Evolutionary conservation across 2,888 invertebrate genomes (phyloP), one percentile per base, ranked within the genome.

Genomic region (Dysmachus trigonus): DNA sequence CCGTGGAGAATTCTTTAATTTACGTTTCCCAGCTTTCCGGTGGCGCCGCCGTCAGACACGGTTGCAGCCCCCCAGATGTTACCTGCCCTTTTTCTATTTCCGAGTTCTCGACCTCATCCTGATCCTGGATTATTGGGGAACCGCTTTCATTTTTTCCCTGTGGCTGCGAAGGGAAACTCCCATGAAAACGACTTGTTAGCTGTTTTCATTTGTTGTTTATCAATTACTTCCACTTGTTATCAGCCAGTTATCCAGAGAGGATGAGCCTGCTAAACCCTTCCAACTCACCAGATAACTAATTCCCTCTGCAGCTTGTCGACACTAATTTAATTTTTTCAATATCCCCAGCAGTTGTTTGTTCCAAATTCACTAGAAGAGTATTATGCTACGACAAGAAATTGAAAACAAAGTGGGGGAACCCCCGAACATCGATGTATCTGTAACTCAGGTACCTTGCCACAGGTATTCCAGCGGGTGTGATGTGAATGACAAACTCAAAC

Each of bases 121-220:
- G 53, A 10, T 27, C 7, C 18, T 18, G 0, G 27, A 62, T 22
- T 27, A 62, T 62, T 1, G 27, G 22, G 22, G 53, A 2, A 13
- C 4, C 41, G 15, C 10, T 4, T 8, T 71, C 2, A 22, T n/a
- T n/a, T n/a, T n/a, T n/a, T n/a, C n/a, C n/a, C 22, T n/a, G 10
- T 2, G 71, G 22, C n/a, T n/a, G 73, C 5, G 30, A 31, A 10
- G 72, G 30, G 8, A 4, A n/a, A n/a, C n/a, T n/a, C 7, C 30
- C 30, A 15, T 35, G 74, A 35, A 33, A 74, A 74, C 33, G 73
- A 74, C 27, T 74, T 35, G 35, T 74, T 18, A 35, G 33, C 2
- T 31, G 73, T 31, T 74, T 74, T 74, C n/a, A n/a, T 74, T 74
- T 35, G 35, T 74, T 74, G 35, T 74, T 74, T 74, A 74, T 74